Percentiles rank a stretch among this genome's conserved stretches.
Evolutionary conservation across 2,113 vertebrate species (phyloP).

Genomic region (Odobenus rosmarus): DNA sequence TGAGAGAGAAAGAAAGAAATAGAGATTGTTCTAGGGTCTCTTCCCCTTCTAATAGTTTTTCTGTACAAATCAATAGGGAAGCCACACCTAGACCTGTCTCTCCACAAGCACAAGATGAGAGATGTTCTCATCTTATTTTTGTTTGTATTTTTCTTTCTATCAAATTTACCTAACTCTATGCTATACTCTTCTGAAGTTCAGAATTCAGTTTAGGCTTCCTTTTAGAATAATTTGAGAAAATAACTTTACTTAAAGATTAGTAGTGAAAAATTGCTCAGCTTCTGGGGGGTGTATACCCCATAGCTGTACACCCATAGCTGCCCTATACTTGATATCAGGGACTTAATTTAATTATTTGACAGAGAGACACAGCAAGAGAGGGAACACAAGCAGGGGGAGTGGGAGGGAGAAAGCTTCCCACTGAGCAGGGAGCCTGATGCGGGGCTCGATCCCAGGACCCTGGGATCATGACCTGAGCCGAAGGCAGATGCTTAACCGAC

Average conservation of each 20-base stretch:
- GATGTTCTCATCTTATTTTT: neutral
- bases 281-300: neutral
- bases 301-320: neutral
- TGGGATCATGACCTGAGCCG: neutral
- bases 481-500: neutral
- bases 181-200: neutral
- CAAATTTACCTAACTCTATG: neutral
- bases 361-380: neutral
- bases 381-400: neutral
- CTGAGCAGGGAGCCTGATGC: no score
- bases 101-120: neutral
- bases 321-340: neutral
- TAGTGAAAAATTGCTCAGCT: neutral
- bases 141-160: neutral
- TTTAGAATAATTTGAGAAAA: conserved; percentile 13
- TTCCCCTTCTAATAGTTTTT: neutral
- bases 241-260: neutral
- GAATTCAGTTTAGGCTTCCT: neutral
- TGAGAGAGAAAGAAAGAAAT: neutral
- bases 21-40: neutral
- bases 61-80: neutral
- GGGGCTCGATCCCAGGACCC: neutral
- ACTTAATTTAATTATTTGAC: neutral
- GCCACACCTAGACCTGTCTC: neutral
- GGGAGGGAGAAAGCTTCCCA: neutral